A percentile compares a stretch with the other conserved stretches of the same genome.
phyloP scores from a whole-genome alignment of 2,113 vertebrate genomes.

The Argyrosomus japonicus region DNA sequence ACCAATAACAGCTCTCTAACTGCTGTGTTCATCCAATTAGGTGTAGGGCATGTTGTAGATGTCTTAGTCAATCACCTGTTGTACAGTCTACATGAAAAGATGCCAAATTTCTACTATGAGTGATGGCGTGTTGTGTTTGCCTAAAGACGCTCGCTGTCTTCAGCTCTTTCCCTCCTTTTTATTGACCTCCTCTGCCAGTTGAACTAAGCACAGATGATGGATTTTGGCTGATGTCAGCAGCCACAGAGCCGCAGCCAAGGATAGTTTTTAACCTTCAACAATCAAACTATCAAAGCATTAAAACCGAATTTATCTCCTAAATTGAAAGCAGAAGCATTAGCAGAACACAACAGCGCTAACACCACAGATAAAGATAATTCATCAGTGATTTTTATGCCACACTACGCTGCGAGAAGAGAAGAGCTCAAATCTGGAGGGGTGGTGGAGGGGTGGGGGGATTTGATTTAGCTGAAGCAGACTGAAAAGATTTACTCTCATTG shows the following conservation, averaged over 20 bases:
- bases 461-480: constrained; percentile 39
- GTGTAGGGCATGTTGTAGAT: neutral
- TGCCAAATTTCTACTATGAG: neutral
- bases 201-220: constrained; percentile 27
- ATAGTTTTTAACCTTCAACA: constrained; percentile 54
- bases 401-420: neutral
- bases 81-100: neutral
- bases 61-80: neutral
- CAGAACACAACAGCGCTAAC: constrained; percentile 4
- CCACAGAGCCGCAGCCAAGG: constrained; percentile 1
- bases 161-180: constrained; percentile 6
- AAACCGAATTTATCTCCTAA: constrained; percentile 34
- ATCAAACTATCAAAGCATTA: constrained; percentile 42
- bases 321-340: constrained; percentile 14
- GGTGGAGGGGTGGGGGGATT: constrained; percentile 26
- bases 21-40: neutral
- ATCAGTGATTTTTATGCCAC: constrained; percentile 25
- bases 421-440: constrained; percentile 20
- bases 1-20: neutral
- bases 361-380: constrained; percentile 42
- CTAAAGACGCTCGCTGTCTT: neutral
- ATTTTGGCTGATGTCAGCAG: constrained; percentile 45
- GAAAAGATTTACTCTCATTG: constrained; percentile 39
- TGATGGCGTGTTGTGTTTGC: neutral
- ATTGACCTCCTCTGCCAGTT: constrained; percentile 2